Conservation (phyloP, 2,113 vertebrate species). For the Salminus brasiliensis region DNA sequence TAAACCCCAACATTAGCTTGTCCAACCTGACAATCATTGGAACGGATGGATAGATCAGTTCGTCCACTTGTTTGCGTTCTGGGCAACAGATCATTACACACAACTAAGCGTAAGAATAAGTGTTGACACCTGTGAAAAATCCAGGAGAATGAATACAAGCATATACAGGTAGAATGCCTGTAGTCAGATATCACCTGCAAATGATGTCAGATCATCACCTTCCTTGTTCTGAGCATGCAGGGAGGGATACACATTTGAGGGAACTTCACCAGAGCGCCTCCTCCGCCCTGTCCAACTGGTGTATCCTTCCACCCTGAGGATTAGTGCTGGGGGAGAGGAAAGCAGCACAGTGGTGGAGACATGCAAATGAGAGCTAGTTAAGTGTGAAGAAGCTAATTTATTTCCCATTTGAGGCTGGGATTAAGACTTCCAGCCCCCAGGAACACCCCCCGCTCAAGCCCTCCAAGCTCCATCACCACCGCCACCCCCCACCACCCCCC, state of each 20-base stretch:
- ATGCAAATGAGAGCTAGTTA: conserved; percentile 86
- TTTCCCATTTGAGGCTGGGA: conserved; percentile 84
- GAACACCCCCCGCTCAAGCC: background rate
- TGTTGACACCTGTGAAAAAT: too few relatives aligned
- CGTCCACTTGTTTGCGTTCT: too few relatives aligned
- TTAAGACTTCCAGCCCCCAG: conserved; percentile 80
- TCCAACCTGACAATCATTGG: too few relatives aligned
- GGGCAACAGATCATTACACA: too few relatives aligned
- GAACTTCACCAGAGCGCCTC: conserved; percentile 53
- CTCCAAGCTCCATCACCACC: background rate
- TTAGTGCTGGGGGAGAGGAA: conserved; percentile 74
- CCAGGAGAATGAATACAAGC: too few relatives aligned
- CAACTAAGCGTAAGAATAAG: too few relatives aligned
- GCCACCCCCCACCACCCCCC: conserved; percentile 10
- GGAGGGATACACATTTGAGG: conserved; percentile 31
- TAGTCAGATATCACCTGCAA: background rate
- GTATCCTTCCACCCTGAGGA: conserved; percentile 70
- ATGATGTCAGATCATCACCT: conserved; percentile 15
- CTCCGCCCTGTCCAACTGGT: conserved; percentile 56
- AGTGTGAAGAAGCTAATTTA: conserved; percentile 89
- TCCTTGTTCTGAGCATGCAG: conserved; percentile 7
- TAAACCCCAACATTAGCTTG: too few relatives aligned
- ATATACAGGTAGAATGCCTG: background rate
- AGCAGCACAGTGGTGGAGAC: conserved; percentile 71
- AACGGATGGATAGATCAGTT: too few relatives aligned